Evolutionary conservation across 2,113 vertebrate species (phyloP).

Genomic region (Eurystomus gularis): DNA sequence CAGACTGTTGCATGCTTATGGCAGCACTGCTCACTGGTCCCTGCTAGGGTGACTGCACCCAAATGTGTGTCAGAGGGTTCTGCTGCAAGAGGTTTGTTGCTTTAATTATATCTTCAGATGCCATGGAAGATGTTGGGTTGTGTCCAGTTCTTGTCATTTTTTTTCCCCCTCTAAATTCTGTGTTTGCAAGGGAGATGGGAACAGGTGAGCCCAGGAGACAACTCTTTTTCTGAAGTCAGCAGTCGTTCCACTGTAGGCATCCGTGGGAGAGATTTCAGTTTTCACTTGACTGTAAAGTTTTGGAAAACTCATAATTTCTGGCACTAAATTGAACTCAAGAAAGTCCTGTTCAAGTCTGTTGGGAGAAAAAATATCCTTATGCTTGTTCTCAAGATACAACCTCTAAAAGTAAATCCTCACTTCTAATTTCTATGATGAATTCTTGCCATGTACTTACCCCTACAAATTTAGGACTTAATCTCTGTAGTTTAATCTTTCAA

Average conservation of each 20-base stretch:
- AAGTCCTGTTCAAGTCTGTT: not conserved
- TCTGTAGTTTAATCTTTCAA: not conserved
- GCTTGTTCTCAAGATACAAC: not conserved
- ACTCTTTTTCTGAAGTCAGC: not conserved
- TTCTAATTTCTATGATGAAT: not conserved
- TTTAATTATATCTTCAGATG: not conserved
- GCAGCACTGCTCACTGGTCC: not conserved
- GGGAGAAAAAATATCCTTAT: not conserved
- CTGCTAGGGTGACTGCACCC: not conserved
- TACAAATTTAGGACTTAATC: not conserved
- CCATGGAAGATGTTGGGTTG: not conserved
- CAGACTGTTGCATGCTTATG: accelerated
- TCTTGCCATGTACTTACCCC: not conserved
- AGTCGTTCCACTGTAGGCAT: not conserved
- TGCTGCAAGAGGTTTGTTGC: not conserved
- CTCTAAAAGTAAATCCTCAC: not conserved
- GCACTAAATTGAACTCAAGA: not conserved
- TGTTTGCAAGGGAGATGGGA: not conserved
- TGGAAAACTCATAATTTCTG: not conserved
- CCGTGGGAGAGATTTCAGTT: not conserved
- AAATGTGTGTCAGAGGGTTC: not conserved
- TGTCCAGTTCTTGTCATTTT: not conserved
- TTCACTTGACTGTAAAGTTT: not conserved
- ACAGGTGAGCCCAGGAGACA: not conserved
- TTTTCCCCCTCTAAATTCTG: not conserved